Evolutionary conservation across 2,113 vertebrate genomes (phyloP).

Genomic region (Synodontis membranacea): DNA sequence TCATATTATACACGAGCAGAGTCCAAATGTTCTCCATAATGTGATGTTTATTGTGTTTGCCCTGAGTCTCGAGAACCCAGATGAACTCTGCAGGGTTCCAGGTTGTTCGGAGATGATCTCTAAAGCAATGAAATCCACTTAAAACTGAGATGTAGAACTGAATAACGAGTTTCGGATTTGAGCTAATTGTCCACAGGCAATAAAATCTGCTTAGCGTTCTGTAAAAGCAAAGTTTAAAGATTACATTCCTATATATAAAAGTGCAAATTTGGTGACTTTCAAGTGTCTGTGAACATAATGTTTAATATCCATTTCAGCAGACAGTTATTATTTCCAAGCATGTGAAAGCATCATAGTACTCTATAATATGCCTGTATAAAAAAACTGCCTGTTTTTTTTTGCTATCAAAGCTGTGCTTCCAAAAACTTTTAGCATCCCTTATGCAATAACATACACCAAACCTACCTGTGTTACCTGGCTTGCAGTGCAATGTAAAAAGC

Average conservation of each 20-base stretch:
- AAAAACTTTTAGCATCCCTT: not conserved
- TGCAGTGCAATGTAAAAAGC: not conserved
- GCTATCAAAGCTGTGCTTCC: not conserved
- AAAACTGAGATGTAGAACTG: not conserved
- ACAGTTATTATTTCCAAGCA: not conserved
- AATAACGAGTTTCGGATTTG: not conserved
- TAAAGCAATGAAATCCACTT: not conserved
- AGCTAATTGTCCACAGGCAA: not conserved
- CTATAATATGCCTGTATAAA: not conserved
- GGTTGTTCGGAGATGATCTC: too few relatives aligned
- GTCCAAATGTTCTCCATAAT: not conserved
- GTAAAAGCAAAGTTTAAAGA: not conserved
- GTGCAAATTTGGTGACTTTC: not conserved
- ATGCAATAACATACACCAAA: conserved; percentile 9
- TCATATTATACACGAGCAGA: not conserved
- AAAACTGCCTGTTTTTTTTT: not conserved
- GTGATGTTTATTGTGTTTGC: not conserved
- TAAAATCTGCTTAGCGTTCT: not conserved
- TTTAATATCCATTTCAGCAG: not conserved
- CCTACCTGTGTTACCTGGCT: not conserved
- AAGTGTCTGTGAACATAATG: not conserved
- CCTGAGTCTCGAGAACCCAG: not conserved
- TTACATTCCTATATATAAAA: not conserved
- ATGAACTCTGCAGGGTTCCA: too few relatives aligned
- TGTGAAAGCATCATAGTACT: not conserved